phyloP scores from a whole-genome alignment of 2,888 invertebrate species.

The Bembecia ichneumoniformis region DNA sequence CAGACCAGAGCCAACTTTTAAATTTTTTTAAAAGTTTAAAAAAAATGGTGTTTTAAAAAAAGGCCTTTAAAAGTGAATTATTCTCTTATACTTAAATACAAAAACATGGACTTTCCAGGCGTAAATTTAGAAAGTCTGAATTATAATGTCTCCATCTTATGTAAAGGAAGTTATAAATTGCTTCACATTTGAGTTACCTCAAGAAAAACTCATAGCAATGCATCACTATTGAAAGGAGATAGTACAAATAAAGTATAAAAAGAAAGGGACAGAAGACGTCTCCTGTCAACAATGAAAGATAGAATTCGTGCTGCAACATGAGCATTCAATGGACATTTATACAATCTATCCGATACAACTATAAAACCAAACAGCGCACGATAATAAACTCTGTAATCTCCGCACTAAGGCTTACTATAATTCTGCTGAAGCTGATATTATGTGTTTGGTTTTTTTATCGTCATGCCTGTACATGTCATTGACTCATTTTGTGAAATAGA shows the following conservation, averaged over 20 bases:
- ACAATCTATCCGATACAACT: constrained; percentile 14
- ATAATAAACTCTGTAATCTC: no score
- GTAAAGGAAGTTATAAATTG: no score
- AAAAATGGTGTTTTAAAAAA: no score
- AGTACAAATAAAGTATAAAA: constrained; percentile 2
- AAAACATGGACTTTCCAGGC: no score
- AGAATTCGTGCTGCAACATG: constrained; percentile 51
- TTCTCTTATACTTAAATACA: no score
- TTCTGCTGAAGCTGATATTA: constrained; percentile 5
- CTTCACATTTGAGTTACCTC: no score
- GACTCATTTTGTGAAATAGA: constrained; percentile 33
- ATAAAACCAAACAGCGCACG: neutral
- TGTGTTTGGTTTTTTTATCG: neutral
- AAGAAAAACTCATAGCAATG: neutral
- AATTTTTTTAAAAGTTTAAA: no score
- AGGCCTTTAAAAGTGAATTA: no score
- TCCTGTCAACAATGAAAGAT: constrained; percentile 53
- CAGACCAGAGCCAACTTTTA: no score
- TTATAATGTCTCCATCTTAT: no score
- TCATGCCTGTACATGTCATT: constrained; percentile 36
- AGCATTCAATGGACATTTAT: constrained; percentile 45
- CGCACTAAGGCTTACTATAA: no score
- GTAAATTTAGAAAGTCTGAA: no score
- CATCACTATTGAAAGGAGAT: neutral
- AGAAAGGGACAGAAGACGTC: constrained; percentile 21